Percentiles rank a stretch among this genome's conserved stretches.
phyloP scores from a whole-genome alignment of 2,113 vertebrate species.

The Rattus norvegicus region GRCr8 NC_086026.1:82253501-82254000 shows the following conservation, averaged over 20 bases:
- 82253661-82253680: background rate
- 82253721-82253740: background rate
- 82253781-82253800: background rate
- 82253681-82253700: background rate
- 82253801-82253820: background rate
- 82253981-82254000: background rate
- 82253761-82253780: background rate
- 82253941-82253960: background rate
- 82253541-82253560: background rate
- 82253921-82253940: background rate
- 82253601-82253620: background rate
- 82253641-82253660: background rate
- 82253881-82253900: slow-evolving; percentile 6
- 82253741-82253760: background rate
- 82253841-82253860: background rate
- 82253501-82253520: background rate
- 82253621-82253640: background rate
- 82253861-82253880: background rate
- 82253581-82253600: too few relatives aligned
- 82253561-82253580: background rate
- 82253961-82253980: background rate
- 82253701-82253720: background rate
- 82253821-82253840: background rate
- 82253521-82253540: background rate
- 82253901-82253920: slow-evolving; percentile 22